Percentiles rank a stretch among this genome's conserved stretches.
These are phyloP conservation scores for Pseudococcus longispinus DNA, from an alignment of 2,888 invertebrate species.

Conservation along the genomic window DNA sequence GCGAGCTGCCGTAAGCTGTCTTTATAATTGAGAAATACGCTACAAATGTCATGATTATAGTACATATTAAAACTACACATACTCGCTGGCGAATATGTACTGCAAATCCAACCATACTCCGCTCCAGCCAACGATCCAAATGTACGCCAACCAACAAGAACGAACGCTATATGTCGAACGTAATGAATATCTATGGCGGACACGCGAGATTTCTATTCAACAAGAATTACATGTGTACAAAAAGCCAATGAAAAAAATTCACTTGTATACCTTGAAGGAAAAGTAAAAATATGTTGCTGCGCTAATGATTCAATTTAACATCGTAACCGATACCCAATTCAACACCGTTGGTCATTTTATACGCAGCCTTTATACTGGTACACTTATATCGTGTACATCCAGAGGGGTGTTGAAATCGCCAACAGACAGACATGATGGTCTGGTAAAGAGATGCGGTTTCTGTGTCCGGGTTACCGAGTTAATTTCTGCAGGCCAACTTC, in stretches of 20 bases:
- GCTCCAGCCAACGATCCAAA: not conserved
- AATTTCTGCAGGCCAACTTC: too few relatives aligned
- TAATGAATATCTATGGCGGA: constrained; percentile 47
- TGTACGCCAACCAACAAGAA: not conserved
- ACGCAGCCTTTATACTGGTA: not conserved
- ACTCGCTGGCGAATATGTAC: not conserved
- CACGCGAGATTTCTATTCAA: constrained; percentile 46
- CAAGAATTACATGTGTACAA: constrained; percentile 27
- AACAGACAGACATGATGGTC: not conserved
- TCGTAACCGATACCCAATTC: not conserved
- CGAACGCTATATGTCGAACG: constrained; percentile 33
- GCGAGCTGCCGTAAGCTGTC: constrained; percentile 41
- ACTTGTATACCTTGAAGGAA: constrained; percentile 35
- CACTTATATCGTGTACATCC: not conserved
- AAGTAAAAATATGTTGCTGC: constrained; percentile 18
- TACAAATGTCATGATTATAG: constrained; percentile 50
- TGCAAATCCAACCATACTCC: not conserved
- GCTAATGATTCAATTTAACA: constrained; percentile 38
- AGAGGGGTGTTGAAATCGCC: not conserved
- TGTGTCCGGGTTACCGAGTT: too few relatives aligned
- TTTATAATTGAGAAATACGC: constrained; percentile 49
- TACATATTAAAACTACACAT: not conserved
- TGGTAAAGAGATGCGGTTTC: too few relatives aligned
- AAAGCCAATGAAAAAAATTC: constrained; percentile 19
- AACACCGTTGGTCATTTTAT: constrained; percentile 13